These are phyloP conservation scores for Esperia sulphurella DNA, from an alignment of 2,888 invertebrate species.

Conservation along the genomic window DNA sequence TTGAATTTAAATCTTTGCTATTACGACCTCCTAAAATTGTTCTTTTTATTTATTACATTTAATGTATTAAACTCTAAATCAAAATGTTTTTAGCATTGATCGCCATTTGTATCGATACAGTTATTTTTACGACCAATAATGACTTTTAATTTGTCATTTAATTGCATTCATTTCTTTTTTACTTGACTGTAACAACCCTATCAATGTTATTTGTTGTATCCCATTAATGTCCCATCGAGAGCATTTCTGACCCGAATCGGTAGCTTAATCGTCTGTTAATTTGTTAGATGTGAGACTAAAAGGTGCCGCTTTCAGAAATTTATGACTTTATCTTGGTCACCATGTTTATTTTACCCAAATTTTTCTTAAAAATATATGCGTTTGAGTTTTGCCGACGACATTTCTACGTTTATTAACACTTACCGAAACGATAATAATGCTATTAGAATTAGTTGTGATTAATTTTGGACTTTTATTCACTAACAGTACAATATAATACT, in stretches of 20 bases:
- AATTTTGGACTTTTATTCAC: conserved; percentile 4
- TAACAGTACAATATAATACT: conserved; percentile 4
- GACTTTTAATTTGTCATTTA: conserved; percentile 9
- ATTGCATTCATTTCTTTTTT: conserved; percentile 12
- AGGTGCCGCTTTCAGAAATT: conserved; percentile 67
- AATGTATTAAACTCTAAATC: too few relatives aligned
- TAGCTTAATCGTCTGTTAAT: conserved; percentile 77
- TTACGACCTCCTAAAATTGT: too few relatives aligned
- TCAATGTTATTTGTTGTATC: conserved; percentile 59
- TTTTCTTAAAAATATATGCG: conserved; percentile 32
- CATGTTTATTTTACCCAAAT: conserved; percentile 53
- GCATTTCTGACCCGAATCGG: conserved; percentile 64
- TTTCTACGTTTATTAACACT: conserved; percentile 31
- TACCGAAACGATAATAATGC: conserved; percentile 40
- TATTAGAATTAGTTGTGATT: conserved; percentile 34
- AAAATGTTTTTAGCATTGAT: background rate
- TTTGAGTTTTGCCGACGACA: conserved; percentile 35
- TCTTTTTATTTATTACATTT: too few relatives aligned
- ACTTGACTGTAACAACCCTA: conserved; percentile 34
- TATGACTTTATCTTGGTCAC: conserved; percentile 70
- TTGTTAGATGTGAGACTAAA: conserved; percentile 67
- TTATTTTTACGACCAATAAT: conserved; percentile 2
- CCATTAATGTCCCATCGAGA: conserved; percentile 59
- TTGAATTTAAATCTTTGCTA: too few relatives aligned
- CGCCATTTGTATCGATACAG: background rate